A percentile compares a stretch with the other conserved stretches of the same genome.
These are phyloP conservation scores for Pangasius krempfi DNA, from an alignment of 2,797 vertebrate genomes.

Conservation along the genomic window DNA sequence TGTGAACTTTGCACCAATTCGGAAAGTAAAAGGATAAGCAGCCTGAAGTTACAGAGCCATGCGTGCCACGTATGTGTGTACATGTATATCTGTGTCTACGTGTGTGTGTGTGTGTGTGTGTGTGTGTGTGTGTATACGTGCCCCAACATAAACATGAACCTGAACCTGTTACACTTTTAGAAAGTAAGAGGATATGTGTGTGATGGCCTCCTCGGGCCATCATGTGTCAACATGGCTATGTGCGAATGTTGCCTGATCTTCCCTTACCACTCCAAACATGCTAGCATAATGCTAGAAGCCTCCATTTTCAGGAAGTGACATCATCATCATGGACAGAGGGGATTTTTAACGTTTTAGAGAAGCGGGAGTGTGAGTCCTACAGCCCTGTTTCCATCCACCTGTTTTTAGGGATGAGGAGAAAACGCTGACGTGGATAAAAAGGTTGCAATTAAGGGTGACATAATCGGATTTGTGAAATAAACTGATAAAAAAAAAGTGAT, in stretches of 20 bases:
- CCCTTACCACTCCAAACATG: background rate
- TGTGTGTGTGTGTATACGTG: background rate
- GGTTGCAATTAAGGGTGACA: background rate
- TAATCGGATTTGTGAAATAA: background rate
- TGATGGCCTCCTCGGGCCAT: background rate
- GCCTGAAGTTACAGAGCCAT: background rate
- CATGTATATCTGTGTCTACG: background rate
- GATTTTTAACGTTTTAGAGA: background rate
- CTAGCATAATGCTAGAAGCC: background rate
- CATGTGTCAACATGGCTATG: background rate
- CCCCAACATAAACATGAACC: background rate
- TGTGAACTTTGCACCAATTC: background rate
- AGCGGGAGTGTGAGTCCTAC: background rate
- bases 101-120: background rate
- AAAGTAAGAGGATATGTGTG: slow-evolving; percentile 6
- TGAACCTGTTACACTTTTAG: slow-evolving; percentile 11
- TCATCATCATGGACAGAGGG: background rate
- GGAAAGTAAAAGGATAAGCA: background rate
- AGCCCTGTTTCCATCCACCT: background rate
- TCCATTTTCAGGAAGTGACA: background rate
- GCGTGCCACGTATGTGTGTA: background rate
- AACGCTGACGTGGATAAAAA: background rate
- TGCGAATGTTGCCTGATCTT: background rate
- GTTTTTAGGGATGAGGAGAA: background rate
- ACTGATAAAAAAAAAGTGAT: background rate